Base-by-base conservation (phyloP, 2,113 vertebrate genomes). In the Corythoichthys haematopterus region DNA sequence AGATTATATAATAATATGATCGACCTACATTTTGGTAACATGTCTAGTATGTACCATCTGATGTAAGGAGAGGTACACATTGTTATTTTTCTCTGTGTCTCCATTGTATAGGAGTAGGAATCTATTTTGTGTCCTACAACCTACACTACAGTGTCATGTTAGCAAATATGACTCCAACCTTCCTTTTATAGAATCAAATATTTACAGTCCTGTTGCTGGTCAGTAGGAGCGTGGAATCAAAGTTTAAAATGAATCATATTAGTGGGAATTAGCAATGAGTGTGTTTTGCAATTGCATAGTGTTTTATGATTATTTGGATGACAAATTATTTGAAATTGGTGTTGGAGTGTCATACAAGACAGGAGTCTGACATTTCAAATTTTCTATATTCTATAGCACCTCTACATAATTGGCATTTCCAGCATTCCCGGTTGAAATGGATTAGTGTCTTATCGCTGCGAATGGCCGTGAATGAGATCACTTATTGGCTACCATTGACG, bases 1-100 rank as follows among this genome's bases (percentile, higher is more conserved):
- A 58, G 70, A 78, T 87, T 83, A 83, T 80, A 62, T 80, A 83
- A 84, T 75, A 70, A 65, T 81, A 59, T 79, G 79, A 66, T 72
- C 77, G 52, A 33, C 52, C 52, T 55, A 28, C 28, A 33, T 55
- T 55, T 55, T 55, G 9, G 10, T 55, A 33, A 16, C 58, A 46
- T 52, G n/a, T n/a, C 66, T 74, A 43, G 40, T 43, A 71, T 71
- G 60, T 72, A 61, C 63, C 55, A 57, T 70, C 74, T 52, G 67
- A 61, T 75, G 72, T 53, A 68, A 51, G 47, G 65, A 72, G 65
- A 68, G 70, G 76, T 71, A 77, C 33, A 16, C 68, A 77, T 20
- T 59, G 65, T 65, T 63, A 52, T 64, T 40, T 68, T 47, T 70
- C 60, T 43, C 40, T 43, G 40, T 43, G 40, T 43, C 6, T 43